Evolutionary conservation across 2,113 vertebrate genomes (phyloP).

Genomic region (Pelodiscus sinensis): DNA sequence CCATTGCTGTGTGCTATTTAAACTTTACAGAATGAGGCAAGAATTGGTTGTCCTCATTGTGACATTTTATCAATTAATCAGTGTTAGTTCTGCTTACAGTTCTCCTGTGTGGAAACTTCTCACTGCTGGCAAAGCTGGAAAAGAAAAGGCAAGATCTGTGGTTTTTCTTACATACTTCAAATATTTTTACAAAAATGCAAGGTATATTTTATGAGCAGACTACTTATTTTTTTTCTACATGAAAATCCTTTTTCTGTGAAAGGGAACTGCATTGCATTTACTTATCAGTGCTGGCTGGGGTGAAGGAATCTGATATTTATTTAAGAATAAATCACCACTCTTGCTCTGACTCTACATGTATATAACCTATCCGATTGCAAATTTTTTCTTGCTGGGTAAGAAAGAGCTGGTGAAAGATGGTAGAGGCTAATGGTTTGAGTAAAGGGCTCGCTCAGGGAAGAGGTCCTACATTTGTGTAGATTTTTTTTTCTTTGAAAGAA

Average conservation of each 20-base stretch:
- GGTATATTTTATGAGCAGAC: neutral
- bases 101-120: slow-evolving; percentile 5
- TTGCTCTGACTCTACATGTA: slow-evolving; percentile 14
- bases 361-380: slow-evolving; percentile 23
- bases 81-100: neutral
- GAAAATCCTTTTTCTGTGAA: neutral
- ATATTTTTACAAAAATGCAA: neutral
- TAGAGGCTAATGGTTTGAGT: neutral
- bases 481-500: neutral
- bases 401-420: neutral
- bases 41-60: slow-evolving; percentile 15
- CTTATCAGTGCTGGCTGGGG: slow-evolving; percentile 41
- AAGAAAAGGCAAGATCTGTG: neutral
- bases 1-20: neutral
- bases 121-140: slow-evolving; percentile 39
- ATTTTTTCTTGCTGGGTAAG: rapidly evolving
- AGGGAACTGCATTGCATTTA: slow-evolving; percentile 49
- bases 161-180: neutral
- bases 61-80: slow-evolving; percentile 16
- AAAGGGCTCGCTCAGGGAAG: neutral
- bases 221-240: neutral
- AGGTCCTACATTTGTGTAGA: neutral
- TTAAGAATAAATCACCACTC: slow-evolving; percentile 50
- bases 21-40: slow-evolving; percentile 22
- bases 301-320: slow-evolving; percentile 45